A percentile compares a stretch with the other conserved stretches of the same genome.
Conservation (phyloP, 1,140 invertebrate species). For the Drosophila simulans region DNA sequence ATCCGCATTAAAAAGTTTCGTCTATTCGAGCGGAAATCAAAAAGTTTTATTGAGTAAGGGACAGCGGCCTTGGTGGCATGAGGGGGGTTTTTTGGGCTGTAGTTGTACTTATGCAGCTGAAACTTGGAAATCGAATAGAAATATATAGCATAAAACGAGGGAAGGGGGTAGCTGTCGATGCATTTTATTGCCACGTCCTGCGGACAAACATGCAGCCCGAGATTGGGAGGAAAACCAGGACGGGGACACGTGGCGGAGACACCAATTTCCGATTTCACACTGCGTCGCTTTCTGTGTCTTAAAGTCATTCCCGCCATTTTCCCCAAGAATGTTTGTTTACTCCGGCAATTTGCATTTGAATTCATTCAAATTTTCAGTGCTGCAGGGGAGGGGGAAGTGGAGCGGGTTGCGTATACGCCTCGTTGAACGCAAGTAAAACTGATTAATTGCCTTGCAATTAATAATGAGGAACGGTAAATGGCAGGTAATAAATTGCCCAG, state of each 20-base stretch:
- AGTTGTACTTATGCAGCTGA: constrained; percentile 30
- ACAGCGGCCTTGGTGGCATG: constrained; percentile 33
- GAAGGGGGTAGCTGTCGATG: constrained; percentile 47
- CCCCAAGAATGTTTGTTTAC: constrained; percentile 65
- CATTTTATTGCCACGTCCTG: constrained; percentile 73
- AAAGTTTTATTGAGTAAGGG: constrained; percentile 77
- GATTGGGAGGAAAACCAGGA: constrained; percentile 1
- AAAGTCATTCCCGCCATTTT: constrained; percentile 34
- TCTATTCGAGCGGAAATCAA: constrained; percentile 78
- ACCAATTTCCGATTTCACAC: constrained; percentile 76
- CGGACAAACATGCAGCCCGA: constrained; percentile 18
- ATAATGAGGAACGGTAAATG: constrained; percentile 79
- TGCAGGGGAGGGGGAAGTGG: not conserved
- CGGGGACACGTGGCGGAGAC: constrained; percentile 33
- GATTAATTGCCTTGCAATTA: constrained; percentile 77
- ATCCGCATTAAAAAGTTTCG: constrained; percentile 78
- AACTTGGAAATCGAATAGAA: constrained; percentile 64
- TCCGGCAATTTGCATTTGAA: constrained; percentile 65
- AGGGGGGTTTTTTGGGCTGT: not conserved
- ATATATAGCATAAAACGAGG: constrained; percentile 57
- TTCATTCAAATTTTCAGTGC: constrained; percentile 64
- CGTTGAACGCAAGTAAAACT: constrained; percentile 75
- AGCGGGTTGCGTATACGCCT: constrained; percentile 63
- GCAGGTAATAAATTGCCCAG: constrained; percentile 75
- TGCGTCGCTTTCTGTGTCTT: constrained; percentile 31